A percentile compares a stretch with the other conserved stretches of the same genome.
Evolutionary conservation across 2,888 invertebrate species (phyloP).

Genomic region (Chironomus tentans): DNA sequence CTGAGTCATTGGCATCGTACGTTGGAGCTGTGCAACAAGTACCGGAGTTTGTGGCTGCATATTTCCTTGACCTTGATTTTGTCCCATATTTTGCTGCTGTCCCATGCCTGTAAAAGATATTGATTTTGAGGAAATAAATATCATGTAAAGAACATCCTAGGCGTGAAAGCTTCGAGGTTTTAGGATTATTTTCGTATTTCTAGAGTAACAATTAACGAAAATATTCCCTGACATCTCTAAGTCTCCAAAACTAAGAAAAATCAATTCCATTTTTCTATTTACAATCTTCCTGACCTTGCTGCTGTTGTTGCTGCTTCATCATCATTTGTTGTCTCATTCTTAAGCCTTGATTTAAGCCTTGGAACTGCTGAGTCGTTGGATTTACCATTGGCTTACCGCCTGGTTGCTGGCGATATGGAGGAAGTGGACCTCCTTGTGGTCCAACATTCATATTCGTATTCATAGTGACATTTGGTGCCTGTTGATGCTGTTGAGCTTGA

Average conservation of each 20-base stretch:
- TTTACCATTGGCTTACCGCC: constrained; percentile 36
- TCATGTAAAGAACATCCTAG: background rate
- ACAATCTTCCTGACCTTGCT: constrained; percentile 30
- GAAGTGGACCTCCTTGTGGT: constrained; percentile 63
- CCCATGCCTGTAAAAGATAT: constrained; percentile 32
- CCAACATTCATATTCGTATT: constrained; percentile 45
- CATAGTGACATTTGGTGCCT: constrained; percentile 82
- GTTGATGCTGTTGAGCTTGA: constrained; percentile 35
- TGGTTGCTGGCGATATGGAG: constrained; percentile 56
- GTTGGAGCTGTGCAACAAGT: constrained; percentile 55
- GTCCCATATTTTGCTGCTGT: background rate
- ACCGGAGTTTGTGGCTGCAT: constrained; percentile 50
- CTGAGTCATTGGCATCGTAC: constrained; percentile 44
- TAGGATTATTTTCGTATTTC: no score
- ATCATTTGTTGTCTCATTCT: constrained; percentile 36
- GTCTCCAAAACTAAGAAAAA: background rate
- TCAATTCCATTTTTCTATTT: background rate
- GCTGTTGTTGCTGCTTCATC: constrained; percentile 36
- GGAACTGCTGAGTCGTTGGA: constrained; percentile 51
- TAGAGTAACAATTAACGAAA: no score
- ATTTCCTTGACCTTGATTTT: constrained; percentile 32
- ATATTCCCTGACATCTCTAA: background rate
- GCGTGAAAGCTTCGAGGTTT: no score
- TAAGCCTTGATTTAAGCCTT: constrained; percentile 46
- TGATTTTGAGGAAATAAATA: background rate